These are phyloP conservation scores for Petrocephalus sullivani DNA, from an alignment of 2,797 vertebrate species.

Conservation along the genomic window DNA sequence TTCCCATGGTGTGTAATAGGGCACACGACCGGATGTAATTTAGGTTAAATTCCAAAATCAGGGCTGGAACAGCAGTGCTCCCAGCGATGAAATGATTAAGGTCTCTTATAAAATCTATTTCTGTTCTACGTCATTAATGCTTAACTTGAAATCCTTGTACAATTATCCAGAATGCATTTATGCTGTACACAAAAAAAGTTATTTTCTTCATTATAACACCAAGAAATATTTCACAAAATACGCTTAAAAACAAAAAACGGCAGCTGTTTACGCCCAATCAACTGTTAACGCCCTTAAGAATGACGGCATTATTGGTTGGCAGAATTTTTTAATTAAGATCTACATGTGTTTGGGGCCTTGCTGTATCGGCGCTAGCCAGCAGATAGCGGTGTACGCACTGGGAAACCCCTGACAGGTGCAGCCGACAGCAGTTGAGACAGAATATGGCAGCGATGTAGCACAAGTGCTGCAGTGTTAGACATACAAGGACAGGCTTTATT, in stretches of 20 bases:
- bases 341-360: too few species aligned
- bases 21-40: not conserved
- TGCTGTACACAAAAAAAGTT: not conserved
- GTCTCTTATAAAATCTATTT: not conserved
- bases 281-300: not conserved
- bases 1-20: not conserved
- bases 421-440: not conserved
- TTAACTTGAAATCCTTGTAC: not conserved
- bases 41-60: not conserved
- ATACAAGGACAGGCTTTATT: not conserved
- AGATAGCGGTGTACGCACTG: not conserved
- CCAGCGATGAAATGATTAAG: not conserved
- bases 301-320: not conserved
- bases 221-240: not conserved
- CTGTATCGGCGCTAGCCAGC: not conserved
- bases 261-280: too few species aligned
- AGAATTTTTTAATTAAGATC: too few species aligned
- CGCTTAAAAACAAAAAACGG: not conserved
- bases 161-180: not conserved
- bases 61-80: not conserved
- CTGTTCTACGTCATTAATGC: not conserved
- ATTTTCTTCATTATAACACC: not conserved
- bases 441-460: conserved; percentile 13
- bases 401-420: not conserved
- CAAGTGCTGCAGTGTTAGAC: not conserved